Percentiles rank a stretch among this genome's conserved stretches.
phyloP scores from a whole-genome alignment of 2,888 invertebrate genomes.

The Zelleria hepariella region DNA sequence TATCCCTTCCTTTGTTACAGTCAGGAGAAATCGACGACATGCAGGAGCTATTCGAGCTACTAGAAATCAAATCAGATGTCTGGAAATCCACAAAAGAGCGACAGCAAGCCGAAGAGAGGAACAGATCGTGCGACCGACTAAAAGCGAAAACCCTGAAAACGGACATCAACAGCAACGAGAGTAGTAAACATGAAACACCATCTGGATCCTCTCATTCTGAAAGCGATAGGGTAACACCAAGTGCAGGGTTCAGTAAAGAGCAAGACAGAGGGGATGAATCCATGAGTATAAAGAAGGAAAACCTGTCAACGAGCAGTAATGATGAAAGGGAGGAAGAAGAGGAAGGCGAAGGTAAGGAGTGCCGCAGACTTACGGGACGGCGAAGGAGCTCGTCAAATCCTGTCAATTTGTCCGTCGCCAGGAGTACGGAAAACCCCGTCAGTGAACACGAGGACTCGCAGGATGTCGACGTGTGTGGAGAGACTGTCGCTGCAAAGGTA shows the following conservation, averaged over 20 bases:
- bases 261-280: conserved; percentile 54
- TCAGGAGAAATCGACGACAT: conserved; percentile 85
- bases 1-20: conserved; percentile 65
- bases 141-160: conserved; percentile 61
- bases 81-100: conserved; percentile 75
- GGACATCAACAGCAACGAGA: conserved; percentile 67
- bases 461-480: conserved; percentile 55
- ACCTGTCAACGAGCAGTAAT: conserved; percentile 65
- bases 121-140: conserved; percentile 62
- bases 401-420: conserved; percentile 81
- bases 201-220: conserved; percentile 67
- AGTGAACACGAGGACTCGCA: conserved; percentile 71
- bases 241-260: conserved; percentile 64
- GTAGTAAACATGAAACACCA: conserved; percentile 65
- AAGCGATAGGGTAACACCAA: conserved; percentile 60
- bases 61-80: conserved; percentile 88
- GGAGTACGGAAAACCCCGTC: conserved; percentile 70
- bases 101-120: conserved; percentile 63
- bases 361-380: conserved; percentile 68
- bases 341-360: conserved; percentile 65
- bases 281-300: conserved; percentile 67
- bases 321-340: conserved; percentile 66
- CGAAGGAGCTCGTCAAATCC: conserved; percentile 85
- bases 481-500: conserved; percentile 68
- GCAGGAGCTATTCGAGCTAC: conserved; percentile 84